phyloP scores from a whole-genome alignment of 2,888 invertebrate species.

The Petrophora chlorosata region DNA sequence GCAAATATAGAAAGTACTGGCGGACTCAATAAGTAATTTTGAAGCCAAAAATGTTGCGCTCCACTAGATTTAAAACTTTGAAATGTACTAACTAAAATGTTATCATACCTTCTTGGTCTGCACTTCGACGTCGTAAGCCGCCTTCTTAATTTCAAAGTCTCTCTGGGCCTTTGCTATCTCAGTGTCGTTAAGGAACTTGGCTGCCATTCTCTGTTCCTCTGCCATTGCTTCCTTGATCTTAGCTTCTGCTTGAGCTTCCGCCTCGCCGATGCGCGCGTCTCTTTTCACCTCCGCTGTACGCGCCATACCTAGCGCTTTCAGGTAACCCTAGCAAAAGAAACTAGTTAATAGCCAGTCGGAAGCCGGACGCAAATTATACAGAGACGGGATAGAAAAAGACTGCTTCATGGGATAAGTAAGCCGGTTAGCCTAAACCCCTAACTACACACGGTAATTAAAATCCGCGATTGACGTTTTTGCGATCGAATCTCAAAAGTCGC shows the following conservation, averaged over 20 bases:
- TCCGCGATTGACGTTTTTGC: no score
- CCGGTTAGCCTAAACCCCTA: no score
- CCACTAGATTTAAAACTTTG: neutral
- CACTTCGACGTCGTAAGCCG: conserved; percentile 98
- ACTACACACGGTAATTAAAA: no score
- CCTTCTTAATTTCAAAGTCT: conserved; percentile 98
- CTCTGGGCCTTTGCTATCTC: conserved; percentile 98
- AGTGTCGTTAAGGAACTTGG: conserved; percentile 96
- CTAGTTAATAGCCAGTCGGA: neutral
- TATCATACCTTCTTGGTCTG: conserved; percentile 91
- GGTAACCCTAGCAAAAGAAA: conserved; percentile 87
- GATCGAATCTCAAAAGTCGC: no score
- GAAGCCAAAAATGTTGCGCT: neutral
- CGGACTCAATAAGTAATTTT: no score
- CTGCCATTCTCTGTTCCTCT: conserved; percentile 97
- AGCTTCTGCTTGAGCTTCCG: conserved; percentile 96
- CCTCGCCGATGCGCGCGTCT: conserved; percentile 98
- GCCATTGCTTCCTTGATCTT: conserved; percentile 97
- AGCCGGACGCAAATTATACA: no score
- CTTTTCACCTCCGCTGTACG: conserved; percentile 97
- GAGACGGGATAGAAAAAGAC: no score
- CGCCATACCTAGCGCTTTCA: conserved; percentile 97
- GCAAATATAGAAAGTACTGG: no score
- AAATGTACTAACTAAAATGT: neutral
- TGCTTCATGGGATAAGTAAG: no score